Base-by-base conservation (phyloP, 2,888 invertebrate genomes). In the Uropetala carovei region DNA sequence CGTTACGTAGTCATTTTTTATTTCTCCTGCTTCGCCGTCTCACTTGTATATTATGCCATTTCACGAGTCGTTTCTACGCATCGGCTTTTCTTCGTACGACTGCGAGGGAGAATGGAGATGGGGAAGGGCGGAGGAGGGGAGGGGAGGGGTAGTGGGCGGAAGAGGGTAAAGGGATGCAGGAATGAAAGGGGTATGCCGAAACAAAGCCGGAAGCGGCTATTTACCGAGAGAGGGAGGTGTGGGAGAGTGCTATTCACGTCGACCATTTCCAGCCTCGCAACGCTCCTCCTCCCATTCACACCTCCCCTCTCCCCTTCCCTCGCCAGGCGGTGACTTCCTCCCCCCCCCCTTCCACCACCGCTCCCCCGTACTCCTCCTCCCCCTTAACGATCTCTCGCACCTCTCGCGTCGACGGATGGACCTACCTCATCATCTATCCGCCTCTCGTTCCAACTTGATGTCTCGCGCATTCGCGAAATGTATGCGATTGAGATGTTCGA, bases 181-280 rank as follows among this genome's bases (percentile, higher is more conserved):
- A 68, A 68, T n/a, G 68, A 68, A 68, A 68, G 68, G 68, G 60
- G 60, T 30, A 30, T 59, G 16, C 18, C 60, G 86, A 64, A 64
- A 86, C 86, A 86, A 86, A 86, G 86, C 86, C 86, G 86, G 86
- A 86, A 86, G 86, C 60, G 60, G 60, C 27, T 86, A 27, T 86
- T 56, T 84, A 57, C 57, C 57, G 57, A 56, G 82, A 43, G 82
- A 30, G 9, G 27, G 27, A 30, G 30, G 82, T 82, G 82, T 14
- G 27, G 82, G 82, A 16, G 82, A 1, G 82, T 27, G n/a, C 27
- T 82, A 30, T 30, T 81, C 64, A 64, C 64, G 64, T 22, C 43
- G 57, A 13, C 43, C 84, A 56, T 84, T 56, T 84, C 56, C 43
- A n/a, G 43, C 56, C 57, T n/a, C 56, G 13, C 18, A 18, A 14